Percentiles rank a stretch among this genome's conserved stretches.
Conservation (phyloP, 2,797 vertebrate genomes). For the Anomalospiza imberbis region DNA sequence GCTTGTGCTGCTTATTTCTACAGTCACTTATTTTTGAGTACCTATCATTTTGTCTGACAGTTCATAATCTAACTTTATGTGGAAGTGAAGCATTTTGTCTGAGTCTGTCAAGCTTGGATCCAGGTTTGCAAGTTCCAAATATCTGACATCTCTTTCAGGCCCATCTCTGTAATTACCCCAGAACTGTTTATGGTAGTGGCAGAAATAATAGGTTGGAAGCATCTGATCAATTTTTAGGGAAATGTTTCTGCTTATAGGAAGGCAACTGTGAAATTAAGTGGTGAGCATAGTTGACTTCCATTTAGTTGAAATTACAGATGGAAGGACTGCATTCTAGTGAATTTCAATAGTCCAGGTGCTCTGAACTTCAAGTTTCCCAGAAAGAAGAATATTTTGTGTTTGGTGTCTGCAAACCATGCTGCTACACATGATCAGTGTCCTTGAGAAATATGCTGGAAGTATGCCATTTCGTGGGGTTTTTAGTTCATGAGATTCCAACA, state of each 20-base stretch:
- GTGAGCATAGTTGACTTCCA: not conserved
- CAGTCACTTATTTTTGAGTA: not conserved
- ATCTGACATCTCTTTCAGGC: not conserved
- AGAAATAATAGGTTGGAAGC: conserved; percentile 23
- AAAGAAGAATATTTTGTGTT: not conserved
- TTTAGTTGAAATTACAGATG: not conserved
- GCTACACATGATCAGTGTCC: not conserved
- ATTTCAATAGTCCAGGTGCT: not conserved
- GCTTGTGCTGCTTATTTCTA: not conserved
- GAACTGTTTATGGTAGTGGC: not conserved
- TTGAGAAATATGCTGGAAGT: not conserved
- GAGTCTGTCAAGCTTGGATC: not conserved
- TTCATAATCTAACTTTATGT: not conserved
- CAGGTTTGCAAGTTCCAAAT: not conserved
- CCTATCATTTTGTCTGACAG: not conserved
- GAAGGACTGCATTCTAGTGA: not conserved
- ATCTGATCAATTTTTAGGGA: not conserved
- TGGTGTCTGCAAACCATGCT: not conserved
- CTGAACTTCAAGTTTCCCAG: not conserved
- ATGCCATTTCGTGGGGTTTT: not conserved
- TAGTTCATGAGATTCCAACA: not conserved
- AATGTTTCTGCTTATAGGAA: not conserved
- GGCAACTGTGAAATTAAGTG: not conserved
- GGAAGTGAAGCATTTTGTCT: not conserved
- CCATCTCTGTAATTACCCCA: not conserved